phyloP scores from a whole-genome alignment of 2,113 vertebrate genomes.

The Panthera tigris region DNA sequence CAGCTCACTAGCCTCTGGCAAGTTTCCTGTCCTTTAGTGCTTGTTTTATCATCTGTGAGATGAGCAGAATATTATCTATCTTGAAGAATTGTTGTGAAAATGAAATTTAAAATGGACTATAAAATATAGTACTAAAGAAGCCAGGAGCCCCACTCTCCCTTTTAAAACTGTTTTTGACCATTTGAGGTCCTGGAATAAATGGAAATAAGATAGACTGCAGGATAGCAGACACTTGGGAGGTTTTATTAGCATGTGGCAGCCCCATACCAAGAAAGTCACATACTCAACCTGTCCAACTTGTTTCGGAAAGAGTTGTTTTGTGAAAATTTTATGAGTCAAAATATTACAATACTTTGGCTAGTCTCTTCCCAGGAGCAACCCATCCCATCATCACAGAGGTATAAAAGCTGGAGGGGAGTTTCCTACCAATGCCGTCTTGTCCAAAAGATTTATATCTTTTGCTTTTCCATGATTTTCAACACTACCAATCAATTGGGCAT shows the following conservation, averaged over 20 bases:
- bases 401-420: neutral
- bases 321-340: constrained; percentile 64
- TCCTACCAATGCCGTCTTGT: neutral
- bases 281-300: constrained; percentile 41
- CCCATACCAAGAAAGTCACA: constrained; percentile 1
- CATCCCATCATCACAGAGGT: neutral
- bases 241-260: neutral
- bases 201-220: neutral
- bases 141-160: neutral
- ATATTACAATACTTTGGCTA: neutral
- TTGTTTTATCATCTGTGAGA: constrained; percentile 42
- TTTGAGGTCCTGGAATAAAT: neutral
- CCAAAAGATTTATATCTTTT: neutral
- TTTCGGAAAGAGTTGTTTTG: constrained; percentile 1
- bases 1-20: neutral
- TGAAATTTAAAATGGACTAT: neutral
- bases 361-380: neutral
- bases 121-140: neutral
- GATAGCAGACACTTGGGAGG: neutral
- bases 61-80: neutral
- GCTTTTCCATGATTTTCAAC: neutral
- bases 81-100: neutral
- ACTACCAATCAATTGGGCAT: neutral
- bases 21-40: neutral
- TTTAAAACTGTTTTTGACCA: neutral